Evolutionary conservation across 1,140 invertebrate genomes (phyloP).

Genomic region (Magallana ariakensis): DNA sequence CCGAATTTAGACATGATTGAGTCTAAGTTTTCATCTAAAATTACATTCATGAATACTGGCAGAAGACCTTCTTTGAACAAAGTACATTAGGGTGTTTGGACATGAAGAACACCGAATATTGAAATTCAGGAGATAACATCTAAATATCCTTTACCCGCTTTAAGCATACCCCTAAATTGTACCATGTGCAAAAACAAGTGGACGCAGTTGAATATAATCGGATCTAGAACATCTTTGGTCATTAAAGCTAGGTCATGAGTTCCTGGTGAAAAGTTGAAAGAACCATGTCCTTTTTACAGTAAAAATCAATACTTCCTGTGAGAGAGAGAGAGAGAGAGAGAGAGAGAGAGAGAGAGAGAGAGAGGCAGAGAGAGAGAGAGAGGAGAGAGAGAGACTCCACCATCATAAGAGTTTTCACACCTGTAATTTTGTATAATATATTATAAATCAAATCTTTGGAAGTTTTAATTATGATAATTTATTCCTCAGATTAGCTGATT

Average conservation of each 20-base stretch:
- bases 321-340: slow-evolving; percentile 26
- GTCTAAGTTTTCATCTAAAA: too few species aligned
- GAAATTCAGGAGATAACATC: slow-evolving; percentile 1
- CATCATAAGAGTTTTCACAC: not conserved
- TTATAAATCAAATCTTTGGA: not conserved
- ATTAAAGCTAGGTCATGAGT: not conserved
- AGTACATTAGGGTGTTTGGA: not conserved
- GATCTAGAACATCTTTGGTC: not conserved
- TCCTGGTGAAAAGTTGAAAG: slow-evolving; percentile 9
- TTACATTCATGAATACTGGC: not conserved
- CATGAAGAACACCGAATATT: not conserved
- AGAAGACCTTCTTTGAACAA: not conserved
- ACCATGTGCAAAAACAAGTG: not conserved
- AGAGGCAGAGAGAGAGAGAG: not conserved
- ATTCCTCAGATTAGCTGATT: slow-evolving; percentile 17
- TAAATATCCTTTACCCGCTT: not conserved
- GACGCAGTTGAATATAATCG: not conserved
- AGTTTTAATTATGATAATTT: slow-evolving; percentile 33
- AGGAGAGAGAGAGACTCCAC: not conserved
- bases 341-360: slow-evolving; percentile 21
- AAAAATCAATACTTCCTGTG: not conserved
- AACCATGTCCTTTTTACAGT: not conserved
- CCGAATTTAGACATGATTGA: too few species aligned
- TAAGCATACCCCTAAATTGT: not conserved
- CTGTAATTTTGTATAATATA: not conserved